Evolutionary conservation across 2,797 vertebrate species (phyloP), one percentile per base, ranked within the genome.

Genomic region (Acanthurus tractus): DNA sequence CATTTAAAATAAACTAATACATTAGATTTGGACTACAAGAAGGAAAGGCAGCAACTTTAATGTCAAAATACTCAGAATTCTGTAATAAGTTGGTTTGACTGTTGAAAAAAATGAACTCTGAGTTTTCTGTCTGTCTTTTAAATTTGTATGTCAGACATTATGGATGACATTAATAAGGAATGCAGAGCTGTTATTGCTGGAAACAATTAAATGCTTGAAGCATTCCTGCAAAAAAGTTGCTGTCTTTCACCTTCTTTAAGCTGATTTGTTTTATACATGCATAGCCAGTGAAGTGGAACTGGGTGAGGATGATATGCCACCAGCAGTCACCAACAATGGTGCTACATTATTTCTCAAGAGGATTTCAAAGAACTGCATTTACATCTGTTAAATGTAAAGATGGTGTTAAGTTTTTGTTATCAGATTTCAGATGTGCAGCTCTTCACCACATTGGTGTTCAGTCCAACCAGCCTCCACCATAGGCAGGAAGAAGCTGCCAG

Each of bases 251-350:
- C 8, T 55, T 14, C 46, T 36, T 29, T 12, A 1, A 63, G 70
- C 48, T 53, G 49, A 18, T 44, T 48, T 34, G 11, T 45, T 65
- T 52, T 13, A 8, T 63, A 54, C 4, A 8, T 45, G 68, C 74
- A 18, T 3, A 64, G 48, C 49, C 23, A 53, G 18, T n/a, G 12
- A 70, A 53, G 54, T 70, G 50, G 40, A 78, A 56, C 20, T 52
- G 42, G 48, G 50, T 10, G 50, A 44, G 20, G 74, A 57, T 54
- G 46, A 64, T 75, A 67, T 44, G 63, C 63, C 79, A 83, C 79
- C 85, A 85, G 85, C 82, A 84, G 85, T 40, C 79, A 58, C 85
- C 78, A 45, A 25, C 23, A 15, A 61, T 15, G 82, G 85, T 84
- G 79, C 85, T 85, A 77, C 76, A 4, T 68, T 70, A 48, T 46